phyloP scores from a whole-genome alignment of 1,140 invertebrate species.

The Oncopodura yosiiana region DNA sequence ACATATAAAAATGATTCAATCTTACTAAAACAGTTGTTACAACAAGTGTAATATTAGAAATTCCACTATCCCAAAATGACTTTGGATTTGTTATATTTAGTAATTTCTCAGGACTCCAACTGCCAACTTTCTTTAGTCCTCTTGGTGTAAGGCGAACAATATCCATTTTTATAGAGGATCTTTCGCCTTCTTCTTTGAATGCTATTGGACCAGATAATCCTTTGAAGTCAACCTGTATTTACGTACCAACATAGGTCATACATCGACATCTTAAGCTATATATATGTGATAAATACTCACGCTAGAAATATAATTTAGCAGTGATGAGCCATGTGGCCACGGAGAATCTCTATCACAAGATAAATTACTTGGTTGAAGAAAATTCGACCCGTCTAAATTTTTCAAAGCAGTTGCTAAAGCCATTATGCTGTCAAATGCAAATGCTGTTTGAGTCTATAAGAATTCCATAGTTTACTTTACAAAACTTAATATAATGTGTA shows the following conservation, averaged over 20 bases:
- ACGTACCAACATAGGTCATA: too few species aligned
- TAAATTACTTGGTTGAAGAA: constrained; percentile 53
- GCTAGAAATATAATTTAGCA: constrained; percentile 69
- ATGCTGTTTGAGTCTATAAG: constrained; percentile 59
- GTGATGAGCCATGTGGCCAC: constrained; percentile 66
- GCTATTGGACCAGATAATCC: constrained; percentile 65
- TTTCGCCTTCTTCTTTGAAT: constrained; percentile 64
- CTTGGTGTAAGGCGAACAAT: constrained; percentile 17
- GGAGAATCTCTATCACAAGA: constrained; percentile 57
- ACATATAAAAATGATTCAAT: constrained; percentile 10
- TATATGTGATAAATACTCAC: constrained; percentile 44
- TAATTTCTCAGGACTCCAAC: constrained; percentile 62
- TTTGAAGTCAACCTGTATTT: constrained; percentile 57
- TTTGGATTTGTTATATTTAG: constrained; percentile 73
- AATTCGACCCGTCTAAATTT: constrained; percentile 54
- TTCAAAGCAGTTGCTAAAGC: constrained; percentile 61
- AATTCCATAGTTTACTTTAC: not conserved
- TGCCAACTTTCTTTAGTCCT: constrained; percentile 56
- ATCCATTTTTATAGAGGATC: constrained; percentile 37
- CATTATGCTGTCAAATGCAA: constrained; percentile 69
- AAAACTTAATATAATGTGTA: not conserved
- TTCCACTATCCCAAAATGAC: constrained; percentile 71
- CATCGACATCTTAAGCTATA: not conserved
- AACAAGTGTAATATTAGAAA: constrained; percentile 75
- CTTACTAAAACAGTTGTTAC: constrained; percentile 80